Evolutionary conservation across 2,888 invertebrate species (phyloP).

Genomic region (Drosophila glabriapex): DNA sequence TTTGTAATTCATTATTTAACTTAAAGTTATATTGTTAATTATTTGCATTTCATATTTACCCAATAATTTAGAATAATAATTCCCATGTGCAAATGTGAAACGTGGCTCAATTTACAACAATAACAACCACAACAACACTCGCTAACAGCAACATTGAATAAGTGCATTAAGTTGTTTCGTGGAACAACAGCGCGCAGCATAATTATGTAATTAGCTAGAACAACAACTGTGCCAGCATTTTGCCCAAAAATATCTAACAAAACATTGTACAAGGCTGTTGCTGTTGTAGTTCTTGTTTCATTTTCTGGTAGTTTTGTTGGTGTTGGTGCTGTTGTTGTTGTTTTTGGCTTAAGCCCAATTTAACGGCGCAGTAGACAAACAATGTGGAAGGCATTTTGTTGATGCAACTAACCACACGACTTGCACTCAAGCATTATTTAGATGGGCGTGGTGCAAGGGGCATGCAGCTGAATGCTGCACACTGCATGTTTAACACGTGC

Average conservation of each 20-base stretch:
- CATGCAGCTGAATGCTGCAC: neutral
- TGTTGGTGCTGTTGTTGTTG: constrained; percentile 35
- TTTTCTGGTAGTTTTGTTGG: constrained; percentile 6
- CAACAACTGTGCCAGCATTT: constrained; percentile 52
- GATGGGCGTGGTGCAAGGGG: neutral
- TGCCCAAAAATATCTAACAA: constrained; percentile 61
- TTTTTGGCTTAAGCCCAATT: constrained; percentile 72
- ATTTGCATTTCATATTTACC: neutral
- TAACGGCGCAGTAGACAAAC: constrained; percentile 69
- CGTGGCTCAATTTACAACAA: constrained; percentile 1
- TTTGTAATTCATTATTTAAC: neutral
- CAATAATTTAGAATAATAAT: constrained; percentile 27
- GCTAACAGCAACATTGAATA: constrained; percentile 1
- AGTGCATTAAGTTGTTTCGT: constrained; percentile 7
- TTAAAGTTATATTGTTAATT: neutral
- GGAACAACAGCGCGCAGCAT: constrained; percentile 35
- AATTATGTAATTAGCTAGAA: constrained; percentile 70
- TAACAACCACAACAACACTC: neutral
- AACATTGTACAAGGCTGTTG: constrained; percentile 48
- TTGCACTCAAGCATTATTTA: constrained; percentile 46
- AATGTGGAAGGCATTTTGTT: constrained; percentile 72
- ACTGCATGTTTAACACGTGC: constrained; percentile 51
- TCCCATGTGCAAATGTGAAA: constrained; percentile 3
- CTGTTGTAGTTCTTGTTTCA: constrained; percentile 23
- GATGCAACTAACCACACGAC: constrained; percentile 62